Percentiles rank a stretch among this genome's conserved stretches.
These are phyloP conservation scores for Nomada hirtipes DNA, from an alignment of 2,888 invertebrate species.

Conservation along the genomic window DNA sequence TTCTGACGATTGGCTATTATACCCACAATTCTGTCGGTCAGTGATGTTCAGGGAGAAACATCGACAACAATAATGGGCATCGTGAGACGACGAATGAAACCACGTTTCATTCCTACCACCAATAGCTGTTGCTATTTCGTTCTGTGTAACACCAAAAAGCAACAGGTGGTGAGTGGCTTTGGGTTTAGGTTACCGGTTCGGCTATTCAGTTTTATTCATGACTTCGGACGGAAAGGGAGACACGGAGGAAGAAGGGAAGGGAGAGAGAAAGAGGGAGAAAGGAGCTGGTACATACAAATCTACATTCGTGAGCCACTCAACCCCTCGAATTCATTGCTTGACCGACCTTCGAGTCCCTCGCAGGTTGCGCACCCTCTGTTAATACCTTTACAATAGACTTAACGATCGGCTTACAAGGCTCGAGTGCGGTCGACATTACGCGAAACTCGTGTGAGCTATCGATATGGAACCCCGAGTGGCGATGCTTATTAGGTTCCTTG, in stretches of 20 bases:
- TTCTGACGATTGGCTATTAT: slow-evolving; percentile 21
- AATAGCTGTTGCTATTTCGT: slow-evolving; percentile 38
- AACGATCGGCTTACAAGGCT: slow-evolving; percentile 62
- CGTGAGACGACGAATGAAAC: slow-evolving; percentile 36
- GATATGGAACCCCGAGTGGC: slow-evolving; percentile 16
- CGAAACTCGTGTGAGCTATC: slow-evolving; percentile 46
- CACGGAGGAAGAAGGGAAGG: slow-evolving; percentile 22
- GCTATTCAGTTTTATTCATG: slow-evolving; percentile 77
- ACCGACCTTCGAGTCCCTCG: slow-evolving; percentile 59
- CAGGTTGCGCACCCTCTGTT: slow-evolving; percentile 55
- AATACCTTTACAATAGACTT: slow-evolving; percentile 69
- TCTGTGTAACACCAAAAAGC: slow-evolving; percentile 53
- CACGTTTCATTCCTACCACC: slow-evolving; percentile 50
- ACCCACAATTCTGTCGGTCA: slow-evolving; percentile 20
- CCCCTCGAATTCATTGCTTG: slow-evolving; percentile 69
- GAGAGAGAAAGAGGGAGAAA: slow-evolving; percentile 35
- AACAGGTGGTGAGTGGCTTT: slow-evolving; percentile 75
- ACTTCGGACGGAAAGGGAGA: slow-evolving; percentile 48
- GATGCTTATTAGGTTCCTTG: not conserved
- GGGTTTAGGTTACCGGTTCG: slow-evolving; percentile 71
- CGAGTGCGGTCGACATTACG: slow-evolving; percentile 48
- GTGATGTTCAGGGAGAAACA: slow-evolving; percentile 23
- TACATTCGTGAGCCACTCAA: slow-evolving; percentile 66
- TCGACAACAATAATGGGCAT: slow-evolving; percentile 37
- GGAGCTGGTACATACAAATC: slow-evolving; percentile 66